phyloP scores from a whole-genome alignment of 2,113 vertebrate genomes.

The Nematolebias whitei region DNA sequence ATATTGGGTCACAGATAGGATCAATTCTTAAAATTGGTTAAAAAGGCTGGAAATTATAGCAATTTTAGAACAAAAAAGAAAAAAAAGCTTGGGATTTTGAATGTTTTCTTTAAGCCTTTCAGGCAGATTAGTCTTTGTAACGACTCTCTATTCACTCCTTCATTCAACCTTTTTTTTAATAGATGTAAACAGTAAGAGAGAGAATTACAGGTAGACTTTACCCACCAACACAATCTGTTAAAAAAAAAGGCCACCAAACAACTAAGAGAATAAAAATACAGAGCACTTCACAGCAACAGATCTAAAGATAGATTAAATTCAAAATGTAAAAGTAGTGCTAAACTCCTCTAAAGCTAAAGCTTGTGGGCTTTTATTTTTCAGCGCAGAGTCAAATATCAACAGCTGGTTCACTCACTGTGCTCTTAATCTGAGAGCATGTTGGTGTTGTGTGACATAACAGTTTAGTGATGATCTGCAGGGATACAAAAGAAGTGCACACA shows the following conservation, averaged over 20 bases:
- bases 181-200: no score
- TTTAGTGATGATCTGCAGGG: constrained; percentile 38
- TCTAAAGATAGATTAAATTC: constrained; percentile 54
- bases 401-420: constrained; percentile 64
- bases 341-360: constrained; percentile 40
- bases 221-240: neutral
- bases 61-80: no score
- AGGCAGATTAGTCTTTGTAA: no score
- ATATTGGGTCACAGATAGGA: neutral
- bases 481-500: constrained; percentile 9
- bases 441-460: constrained; percentile 12
- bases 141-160: no score
- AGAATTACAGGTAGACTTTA: neutral
- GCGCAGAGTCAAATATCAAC: constrained; percentile 47
- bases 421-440: constrained; percentile 37
- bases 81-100: no score
- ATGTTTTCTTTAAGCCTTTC: no score
- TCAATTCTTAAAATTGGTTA: constrained; percentile 1
- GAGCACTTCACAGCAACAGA: constrained; percentile 23
- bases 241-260: neutral
- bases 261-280: neutral
- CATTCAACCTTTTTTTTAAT: no score
- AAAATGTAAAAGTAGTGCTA: constrained; percentile 46
- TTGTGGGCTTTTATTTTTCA: neutral
- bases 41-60: neutral